Percentiles rank a stretch among this genome's conserved stretches.
Conservation (phyloP, 2,888 invertebrate genomes). For the Campopleginae sp. region DNA sequence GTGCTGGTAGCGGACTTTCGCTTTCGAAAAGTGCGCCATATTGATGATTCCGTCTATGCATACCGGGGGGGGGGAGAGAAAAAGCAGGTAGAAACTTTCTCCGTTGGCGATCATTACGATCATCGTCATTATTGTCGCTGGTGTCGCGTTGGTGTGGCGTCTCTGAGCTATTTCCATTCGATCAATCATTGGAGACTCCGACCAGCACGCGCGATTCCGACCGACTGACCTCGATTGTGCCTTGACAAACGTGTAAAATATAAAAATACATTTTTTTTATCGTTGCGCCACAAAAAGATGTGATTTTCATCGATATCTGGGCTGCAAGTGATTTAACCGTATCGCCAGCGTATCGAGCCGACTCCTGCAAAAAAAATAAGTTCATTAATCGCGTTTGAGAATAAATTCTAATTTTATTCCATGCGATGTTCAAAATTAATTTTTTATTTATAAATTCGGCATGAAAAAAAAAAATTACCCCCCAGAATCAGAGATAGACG, state of each 20-base stretch:
- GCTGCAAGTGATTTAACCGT: neutral
- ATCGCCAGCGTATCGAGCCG: neutral
- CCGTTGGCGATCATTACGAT: slow-evolving; percentile 49
- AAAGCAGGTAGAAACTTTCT: slow-evolving; percentile 72
- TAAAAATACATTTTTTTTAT: slow-evolving; percentile 14
- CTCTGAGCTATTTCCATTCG: slow-evolving; percentile 59
- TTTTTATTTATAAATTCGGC: too few species aligned
- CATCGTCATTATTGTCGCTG: slow-evolving; percentile 31
- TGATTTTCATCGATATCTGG: neutral
- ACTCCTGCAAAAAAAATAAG: neutral
- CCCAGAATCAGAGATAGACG: too few species aligned
- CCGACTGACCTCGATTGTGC: slow-evolving; percentile 55
- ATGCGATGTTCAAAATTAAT: neutral
- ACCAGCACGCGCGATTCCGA: slow-evolving; percentile 54
- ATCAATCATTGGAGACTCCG: slow-evolving; percentile 54
- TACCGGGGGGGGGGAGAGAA: neutral
- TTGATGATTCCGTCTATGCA: slow-evolving; percentile 49
- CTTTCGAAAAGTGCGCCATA: slow-evolving; percentile 74
- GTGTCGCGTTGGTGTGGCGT: slow-evolving; percentile 21
- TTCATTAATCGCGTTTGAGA: neutral
- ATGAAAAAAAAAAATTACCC: too few species aligned
- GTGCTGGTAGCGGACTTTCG: slow-evolving; percentile 74
- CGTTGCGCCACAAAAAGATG: neutral
- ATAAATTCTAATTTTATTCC: neutral
- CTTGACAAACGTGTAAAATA: neutral